These are phyloP conservation scores for Myzus persicae DNA, from an alignment of 1,140 invertebrate genomes.

Conservation along the genomic window DNA sequence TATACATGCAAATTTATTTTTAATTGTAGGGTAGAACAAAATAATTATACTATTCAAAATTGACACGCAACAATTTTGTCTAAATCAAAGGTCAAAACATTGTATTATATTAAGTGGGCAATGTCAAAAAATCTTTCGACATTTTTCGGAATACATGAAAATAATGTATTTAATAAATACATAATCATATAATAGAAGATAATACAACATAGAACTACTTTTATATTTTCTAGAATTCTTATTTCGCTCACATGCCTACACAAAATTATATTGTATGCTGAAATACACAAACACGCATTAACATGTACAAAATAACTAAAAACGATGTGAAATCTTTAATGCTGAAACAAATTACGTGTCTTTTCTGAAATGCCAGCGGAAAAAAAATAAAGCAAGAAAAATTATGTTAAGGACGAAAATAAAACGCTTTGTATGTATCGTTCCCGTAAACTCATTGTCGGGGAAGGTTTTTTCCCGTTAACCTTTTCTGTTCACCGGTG, in stretches of 20 bases:
- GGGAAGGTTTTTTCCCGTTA: background rate
- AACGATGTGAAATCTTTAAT: background rate
- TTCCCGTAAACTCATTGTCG: background rate
- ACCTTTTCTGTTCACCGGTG: constrained; percentile 34
- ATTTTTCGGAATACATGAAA: background rate
- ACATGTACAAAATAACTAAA: background rate
- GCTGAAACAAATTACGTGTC: constrained; percentile 14
- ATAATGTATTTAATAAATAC: background rate
- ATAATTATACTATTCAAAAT: background rate
- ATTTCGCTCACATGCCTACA: no score
- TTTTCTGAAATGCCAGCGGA: background rate
- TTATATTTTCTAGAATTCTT: background rate
- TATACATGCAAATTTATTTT: background rate
- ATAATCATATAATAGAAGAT: background rate
- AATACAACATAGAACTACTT: background rate
- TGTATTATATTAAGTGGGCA: no score
- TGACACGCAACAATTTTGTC: background rate
- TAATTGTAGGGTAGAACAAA: background rate
- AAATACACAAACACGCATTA: background rate
- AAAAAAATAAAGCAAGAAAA: constrained; percentile 3
- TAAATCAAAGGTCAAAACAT: no score
- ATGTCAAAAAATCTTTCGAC: background rate
- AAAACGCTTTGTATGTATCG: constrained; percentile 16
- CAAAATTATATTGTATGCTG: background rate
- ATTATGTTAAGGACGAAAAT: constrained; percentile 8